Evolutionary conservation across 1,140 invertebrate genomes (phyloP).

Genomic region (Plectrocnemia conspersa): DNA sequence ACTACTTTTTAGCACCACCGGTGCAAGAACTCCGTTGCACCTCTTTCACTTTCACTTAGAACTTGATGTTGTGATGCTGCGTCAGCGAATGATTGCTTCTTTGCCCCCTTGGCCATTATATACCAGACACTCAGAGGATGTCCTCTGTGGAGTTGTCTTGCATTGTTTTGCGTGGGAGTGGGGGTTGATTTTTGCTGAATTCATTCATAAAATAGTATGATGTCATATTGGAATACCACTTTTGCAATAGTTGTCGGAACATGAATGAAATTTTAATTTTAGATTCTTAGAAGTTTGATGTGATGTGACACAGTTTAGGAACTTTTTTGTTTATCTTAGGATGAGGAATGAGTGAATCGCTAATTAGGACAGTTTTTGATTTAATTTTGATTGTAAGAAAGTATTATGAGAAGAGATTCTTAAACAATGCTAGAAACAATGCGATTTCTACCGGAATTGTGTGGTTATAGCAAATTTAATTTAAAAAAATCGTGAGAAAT

Average conservation of each 20-base stretch:
- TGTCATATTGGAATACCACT: slow-evolving; percentile 17
- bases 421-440: too few relatives aligned
- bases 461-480: too few relatives aligned
- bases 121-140: slow-evolving; percentile 16
- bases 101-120: slow-evolving; percentile 18
- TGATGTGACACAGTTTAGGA: too few relatives aligned
- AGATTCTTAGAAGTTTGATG: background rate
- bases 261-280: slow-evolving; percentile 26
- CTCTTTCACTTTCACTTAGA: slow-evolving; percentile 15
- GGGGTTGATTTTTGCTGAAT: slow-evolving; percentile 15
- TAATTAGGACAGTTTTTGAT: too few relatives aligned
- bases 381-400: too few relatives aligned
- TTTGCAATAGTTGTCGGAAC: slow-evolving; percentile 22
- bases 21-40: slow-evolving; percentile 6
- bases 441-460: too few relatives aligned
- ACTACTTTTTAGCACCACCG: slow-evolving; percentile 18
- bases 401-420: too few relatives aligned
- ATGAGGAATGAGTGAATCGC: too few relatives aligned
- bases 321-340: too few relatives aligned
- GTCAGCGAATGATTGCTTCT: slow-evolving; percentile 21
- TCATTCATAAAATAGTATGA: slow-evolving; percentile 29
- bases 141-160: background rate
- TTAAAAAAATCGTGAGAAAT: too few relatives aligned
- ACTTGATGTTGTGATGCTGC: slow-evolving; percentile 13
- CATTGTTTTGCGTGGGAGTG: slow-evolving; percentile 17